A percentile compares a stretch with the other conserved stretches of the same genome.
These are phyloP conservation scores for Columba livia DNA, from an alignment of 2,113 vertebrate genomes.

Conservation along the genomic window DNA sequence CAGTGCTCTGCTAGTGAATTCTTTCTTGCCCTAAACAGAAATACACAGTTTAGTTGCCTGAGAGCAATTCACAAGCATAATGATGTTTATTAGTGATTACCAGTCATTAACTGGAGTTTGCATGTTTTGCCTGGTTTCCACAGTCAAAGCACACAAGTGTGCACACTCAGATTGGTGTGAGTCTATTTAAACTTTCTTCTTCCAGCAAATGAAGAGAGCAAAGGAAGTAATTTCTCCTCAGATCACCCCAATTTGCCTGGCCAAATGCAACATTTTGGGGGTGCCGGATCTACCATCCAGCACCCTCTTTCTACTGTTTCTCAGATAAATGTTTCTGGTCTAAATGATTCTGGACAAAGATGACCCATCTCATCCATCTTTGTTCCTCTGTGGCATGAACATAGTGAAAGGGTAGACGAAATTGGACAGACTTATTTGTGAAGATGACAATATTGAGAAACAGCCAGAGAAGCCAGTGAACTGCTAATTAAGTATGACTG, in stretches of 20 bases:
- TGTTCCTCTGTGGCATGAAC: background rate
- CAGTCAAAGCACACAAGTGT: background rate
- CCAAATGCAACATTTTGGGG: background rate
- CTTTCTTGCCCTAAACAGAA: background rate
- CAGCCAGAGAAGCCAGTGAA: background rate
- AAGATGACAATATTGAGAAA: background rate
- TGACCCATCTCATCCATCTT: background rate
- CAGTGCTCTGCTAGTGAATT: background rate
- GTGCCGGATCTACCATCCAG: background rate
- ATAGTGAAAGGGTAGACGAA: background rate
- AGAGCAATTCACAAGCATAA: background rate
- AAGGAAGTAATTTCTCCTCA: background rate
- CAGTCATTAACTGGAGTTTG: background rate
- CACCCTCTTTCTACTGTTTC: background rate
- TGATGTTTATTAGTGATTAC: background rate
- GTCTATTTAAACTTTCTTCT: background rate
- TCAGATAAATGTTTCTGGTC: background rate
- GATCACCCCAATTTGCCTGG: background rate
- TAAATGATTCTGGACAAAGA: background rate
- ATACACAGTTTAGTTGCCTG: background rate
- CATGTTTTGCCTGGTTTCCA: background rate
- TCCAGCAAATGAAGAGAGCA: background rate
- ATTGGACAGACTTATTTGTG: background rate
- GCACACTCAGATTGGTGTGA: background rate
- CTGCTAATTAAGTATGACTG: background rate